Evolutionary conservation across 1,140 invertebrate genomes (phyloP).

Genomic region (Andrena cerasifolii): DNA sequence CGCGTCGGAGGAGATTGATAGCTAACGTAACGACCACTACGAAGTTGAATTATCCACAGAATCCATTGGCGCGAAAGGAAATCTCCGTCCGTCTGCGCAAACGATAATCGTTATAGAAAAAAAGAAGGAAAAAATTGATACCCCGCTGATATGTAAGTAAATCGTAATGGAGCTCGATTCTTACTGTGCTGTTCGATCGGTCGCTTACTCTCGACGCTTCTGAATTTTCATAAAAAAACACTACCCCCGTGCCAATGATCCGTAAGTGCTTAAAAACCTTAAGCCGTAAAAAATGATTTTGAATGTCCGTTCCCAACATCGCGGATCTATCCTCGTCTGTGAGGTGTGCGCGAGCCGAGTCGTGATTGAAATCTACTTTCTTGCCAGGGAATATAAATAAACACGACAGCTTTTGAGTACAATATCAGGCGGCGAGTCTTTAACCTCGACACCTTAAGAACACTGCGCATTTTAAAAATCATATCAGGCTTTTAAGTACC

Average conservation of each 20-base stretch:
- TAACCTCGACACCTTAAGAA: too few relatives aligned
- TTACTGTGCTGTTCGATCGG: not conserved
- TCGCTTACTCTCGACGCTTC: not conserved
- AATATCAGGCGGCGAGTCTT: not conserved
- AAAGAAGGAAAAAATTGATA: conserved; percentile 26
- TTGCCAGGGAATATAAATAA: not conserved
- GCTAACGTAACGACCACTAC: not conserved
- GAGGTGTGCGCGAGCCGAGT: not conserved
- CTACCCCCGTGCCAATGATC: not conserved
- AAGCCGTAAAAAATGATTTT: conserved; percentile 15
- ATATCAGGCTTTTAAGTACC: not conserved
- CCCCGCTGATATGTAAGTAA: conserved; percentile 31
- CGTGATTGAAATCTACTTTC: not conserved
- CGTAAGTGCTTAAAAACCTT: conserved; percentile 18
- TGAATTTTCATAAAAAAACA: conserved; percentile 20
- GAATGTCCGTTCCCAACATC: not conserved
- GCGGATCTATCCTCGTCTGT: not conserved
- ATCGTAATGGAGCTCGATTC: conserved; percentile 1
- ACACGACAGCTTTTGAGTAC: not conserved
- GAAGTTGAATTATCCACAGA: not conserved
- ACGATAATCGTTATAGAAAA: not conserved
- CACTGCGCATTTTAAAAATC: too few relatives aligned
- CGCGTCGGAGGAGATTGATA: not conserved
- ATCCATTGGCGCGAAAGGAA: not conserved
- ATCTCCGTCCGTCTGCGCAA: not conserved